These are phyloP conservation scores for Anthoscopus minutus DNA, from an alignment of 2,113 vertebrate species.

Conservation along the genomic window DNA sequence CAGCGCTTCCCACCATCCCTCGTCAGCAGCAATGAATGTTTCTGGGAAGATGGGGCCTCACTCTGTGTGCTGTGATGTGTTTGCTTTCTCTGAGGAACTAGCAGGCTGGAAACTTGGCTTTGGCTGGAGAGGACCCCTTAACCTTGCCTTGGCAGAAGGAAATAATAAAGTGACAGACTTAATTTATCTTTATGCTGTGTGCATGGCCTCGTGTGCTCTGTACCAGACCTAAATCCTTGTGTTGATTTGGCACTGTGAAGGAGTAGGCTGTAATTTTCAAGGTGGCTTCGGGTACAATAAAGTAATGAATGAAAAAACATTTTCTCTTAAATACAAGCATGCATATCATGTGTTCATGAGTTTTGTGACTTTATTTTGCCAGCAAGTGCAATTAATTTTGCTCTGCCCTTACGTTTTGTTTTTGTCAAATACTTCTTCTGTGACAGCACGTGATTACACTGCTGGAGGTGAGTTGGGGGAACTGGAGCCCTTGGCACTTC, in stretches of 20 bases:
- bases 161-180: conserved; percentile 48
- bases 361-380: neutral
- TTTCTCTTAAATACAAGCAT: neutral
- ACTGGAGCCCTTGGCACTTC: neutral
- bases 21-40: rapidly evolving
- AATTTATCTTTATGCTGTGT: conserved; percentile 29
- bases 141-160: conserved; percentile 46
- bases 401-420: neutral
- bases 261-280: neutral
- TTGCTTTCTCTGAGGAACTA: neutral
- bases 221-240: neutral
- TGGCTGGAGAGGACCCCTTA: neutral
- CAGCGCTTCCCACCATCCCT: neutral
- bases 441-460: rapidly evolving
- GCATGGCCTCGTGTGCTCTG: neutral
- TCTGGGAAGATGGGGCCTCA: neutral
- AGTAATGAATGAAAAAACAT: neutral
- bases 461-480: neutral
- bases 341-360: rapidly evolving
- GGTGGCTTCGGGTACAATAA: neutral
- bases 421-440: neutral
- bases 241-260: neutral
- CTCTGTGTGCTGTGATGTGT: neutral
- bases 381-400: neutral
- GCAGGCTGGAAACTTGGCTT: conserved; percentile 49